Conservation (phyloP, 2,113 vertebrate genomes). For the Xerus inauris region DNA sequence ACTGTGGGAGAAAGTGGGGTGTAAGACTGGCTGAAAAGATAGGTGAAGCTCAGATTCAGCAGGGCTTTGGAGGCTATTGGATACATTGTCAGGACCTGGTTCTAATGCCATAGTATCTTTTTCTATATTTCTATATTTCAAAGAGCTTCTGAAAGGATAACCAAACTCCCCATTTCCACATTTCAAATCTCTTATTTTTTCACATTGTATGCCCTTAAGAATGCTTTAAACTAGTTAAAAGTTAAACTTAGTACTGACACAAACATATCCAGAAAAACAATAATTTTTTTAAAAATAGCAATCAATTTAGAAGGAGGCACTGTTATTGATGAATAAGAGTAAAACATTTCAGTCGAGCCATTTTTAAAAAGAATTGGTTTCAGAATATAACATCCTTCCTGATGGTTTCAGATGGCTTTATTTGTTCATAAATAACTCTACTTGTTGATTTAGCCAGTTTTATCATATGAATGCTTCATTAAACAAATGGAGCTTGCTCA, state of each 20-base stretch:
- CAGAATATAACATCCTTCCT: constrained; percentile 64
- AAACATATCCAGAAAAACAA: neutral
- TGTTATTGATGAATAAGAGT: constrained; percentile 58
- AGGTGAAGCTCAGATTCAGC: neutral
- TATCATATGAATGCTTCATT: constrained; percentile 72
- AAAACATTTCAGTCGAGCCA: constrained; percentile 53
- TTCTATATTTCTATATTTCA: neutral
- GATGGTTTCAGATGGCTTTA: constrained; percentile 70
- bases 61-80: neutral
- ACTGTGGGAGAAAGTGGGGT: neutral
- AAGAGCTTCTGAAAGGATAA: constrained; percentile 4
- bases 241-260: neutral
- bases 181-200: neutral
- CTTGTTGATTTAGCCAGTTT: constrained; percentile 74
- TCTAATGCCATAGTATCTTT: neutral
- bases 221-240: constrained; percentile 39
- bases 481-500: constrained; percentile 64
- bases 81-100: neutral
- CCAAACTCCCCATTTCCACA: neutral
- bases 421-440: constrained; percentile 75
- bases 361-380: constrained; percentile 60
- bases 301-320: constrained; percentile 47
- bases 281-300: neutral
- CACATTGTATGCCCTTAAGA: neutral
- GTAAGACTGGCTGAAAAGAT: neutral